Conservation (phyloP, 1,140 invertebrate genomes). For the Stegodyphus dumicola region DNA sequence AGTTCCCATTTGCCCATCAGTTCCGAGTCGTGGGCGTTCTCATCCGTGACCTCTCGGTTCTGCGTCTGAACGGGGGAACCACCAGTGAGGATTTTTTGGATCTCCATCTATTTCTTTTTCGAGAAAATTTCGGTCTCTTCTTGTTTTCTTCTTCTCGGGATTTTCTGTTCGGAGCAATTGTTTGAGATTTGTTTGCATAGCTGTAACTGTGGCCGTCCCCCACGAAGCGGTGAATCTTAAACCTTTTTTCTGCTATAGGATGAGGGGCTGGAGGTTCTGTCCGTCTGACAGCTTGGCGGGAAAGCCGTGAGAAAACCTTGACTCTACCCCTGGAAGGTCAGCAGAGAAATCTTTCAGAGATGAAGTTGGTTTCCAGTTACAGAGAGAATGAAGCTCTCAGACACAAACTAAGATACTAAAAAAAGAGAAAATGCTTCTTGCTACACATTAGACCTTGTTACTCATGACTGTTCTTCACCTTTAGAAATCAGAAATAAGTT, state of each 20-base stretch:
- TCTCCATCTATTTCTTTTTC: constrained; percentile 21
- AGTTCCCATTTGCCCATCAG: constrained; percentile 39
- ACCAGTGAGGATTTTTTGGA: not conserved
- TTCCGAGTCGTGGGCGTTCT: constrained; percentile 33
- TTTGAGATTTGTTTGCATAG: constrained; percentile 51
- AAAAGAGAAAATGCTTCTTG: no score
- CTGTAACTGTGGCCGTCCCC: constrained; percentile 28
- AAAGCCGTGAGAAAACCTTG: constrained; percentile 49
- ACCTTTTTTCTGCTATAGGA: constrained; percentile 16
- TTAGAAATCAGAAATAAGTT: no score
- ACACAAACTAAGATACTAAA: no score
- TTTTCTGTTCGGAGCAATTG: constrained; percentile 20
- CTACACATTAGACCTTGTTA: no score
- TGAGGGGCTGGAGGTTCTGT: constrained; percentile 16
- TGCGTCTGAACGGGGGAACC: not conserved
- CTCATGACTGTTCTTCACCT: no score
- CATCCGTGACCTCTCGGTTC: constrained; percentile 42
- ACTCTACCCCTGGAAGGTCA: constrained; percentile 32
- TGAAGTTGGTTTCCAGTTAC: not conserved
- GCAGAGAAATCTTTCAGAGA: constrained; percentile 2
- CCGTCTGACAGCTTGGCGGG: constrained; percentile 2
- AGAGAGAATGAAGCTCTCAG: not conserved
- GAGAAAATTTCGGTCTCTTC: not conserved
- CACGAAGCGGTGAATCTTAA: constrained; percentile 12
- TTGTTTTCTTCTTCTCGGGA: constrained; percentile 14